Evolutionary conservation across 2,113 vertebrate genomes (phyloP), one percentile per base, ranked within the genome.

Genomic region (Chinchilla lanigera): DNA sequence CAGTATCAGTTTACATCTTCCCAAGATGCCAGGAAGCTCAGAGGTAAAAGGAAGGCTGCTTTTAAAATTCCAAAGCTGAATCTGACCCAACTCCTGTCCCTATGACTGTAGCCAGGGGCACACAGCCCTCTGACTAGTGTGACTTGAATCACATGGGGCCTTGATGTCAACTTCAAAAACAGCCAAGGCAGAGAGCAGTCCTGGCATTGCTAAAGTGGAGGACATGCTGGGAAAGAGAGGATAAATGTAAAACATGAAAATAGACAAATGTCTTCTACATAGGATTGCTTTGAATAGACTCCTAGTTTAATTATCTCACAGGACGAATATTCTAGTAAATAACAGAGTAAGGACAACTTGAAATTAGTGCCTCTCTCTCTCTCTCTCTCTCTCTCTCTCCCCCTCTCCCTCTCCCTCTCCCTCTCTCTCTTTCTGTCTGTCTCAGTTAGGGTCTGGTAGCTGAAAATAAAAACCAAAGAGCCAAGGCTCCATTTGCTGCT

Each of bases 401-500:
- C 56, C 19, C 33, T 71, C 61, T 52, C 8, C 28, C 16, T 61
- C 11, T 33, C 38, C 73, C 26, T 35, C 33, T 67, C 58, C 56
- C 7, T 30, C 14, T 56, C 38, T 80, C 30, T 89, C n/a, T 91
- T 11, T n/a, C 65, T 69, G 14, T 69, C 65, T 69, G 14, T 69
- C 65, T n/a, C 60, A 54, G 17, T 13, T 24, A 20, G 35, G 33
- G n/a, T 5, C 11, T 26, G 35, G 75, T 54, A 78, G 28, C 5
- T 90, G 81, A 75, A 96, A 93, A 81, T 89, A 26, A 89, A 96
- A 58, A 2, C n/a, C 4, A 60, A 65, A 69, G 26, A 47, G 33
- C 22, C n/a, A 81, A 30, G 33, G 41, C 58, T 86, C 89, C 17
- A 65, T 58, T 92, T 86, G 2, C 73, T 0, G 7, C 26, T n/a